Conservation (phyloP, 2,113 vertebrate genomes). For the Isurus oxyrinchus region DNA sequence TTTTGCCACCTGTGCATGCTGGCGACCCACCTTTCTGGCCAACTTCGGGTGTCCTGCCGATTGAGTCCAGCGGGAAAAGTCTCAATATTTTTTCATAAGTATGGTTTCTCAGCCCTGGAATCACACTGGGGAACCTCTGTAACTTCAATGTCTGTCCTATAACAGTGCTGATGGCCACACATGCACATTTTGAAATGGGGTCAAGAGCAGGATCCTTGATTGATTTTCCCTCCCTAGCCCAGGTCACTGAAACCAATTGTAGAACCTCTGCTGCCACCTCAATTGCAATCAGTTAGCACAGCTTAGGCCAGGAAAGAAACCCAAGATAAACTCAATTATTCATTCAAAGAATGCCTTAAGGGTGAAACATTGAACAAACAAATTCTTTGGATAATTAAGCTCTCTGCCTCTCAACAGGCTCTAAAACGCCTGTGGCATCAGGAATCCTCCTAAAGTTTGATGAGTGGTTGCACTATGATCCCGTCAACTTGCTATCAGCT, state of each 20-base stretch:
- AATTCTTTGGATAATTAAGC: neutral
- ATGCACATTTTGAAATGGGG: neutral
- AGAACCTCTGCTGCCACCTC: neutral
- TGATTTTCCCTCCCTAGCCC: neutral
- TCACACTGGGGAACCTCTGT: neutral
- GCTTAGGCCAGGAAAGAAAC: neutral
- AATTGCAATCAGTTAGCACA: neutral
- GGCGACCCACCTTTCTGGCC: too few species aligned
- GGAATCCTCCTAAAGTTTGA: neutral
- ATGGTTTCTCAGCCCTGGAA: neutral
- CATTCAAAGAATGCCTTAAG: neutral
- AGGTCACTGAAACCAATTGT: neutral
- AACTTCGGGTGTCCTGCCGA: too few species aligned
- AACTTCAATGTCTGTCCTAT: neutral
- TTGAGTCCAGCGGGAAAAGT: neutral
- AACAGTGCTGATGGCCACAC: neutral
- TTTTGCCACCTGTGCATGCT: too few species aligned
- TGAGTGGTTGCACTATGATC: neutral
- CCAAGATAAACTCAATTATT: neutral
- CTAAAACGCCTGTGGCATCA: neutral
- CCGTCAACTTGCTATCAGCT: neutral
- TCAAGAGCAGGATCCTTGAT: neutral
- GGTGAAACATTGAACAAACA: neutral
- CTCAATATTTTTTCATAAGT: neutral
- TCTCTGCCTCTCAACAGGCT: neutral